A percentile compares a stretch with the other conserved stretches of the same genome.
Conservation (phyloP, 35 echinoderm and acorn worm genomes). For the Lytechinus pictus region DNA sequence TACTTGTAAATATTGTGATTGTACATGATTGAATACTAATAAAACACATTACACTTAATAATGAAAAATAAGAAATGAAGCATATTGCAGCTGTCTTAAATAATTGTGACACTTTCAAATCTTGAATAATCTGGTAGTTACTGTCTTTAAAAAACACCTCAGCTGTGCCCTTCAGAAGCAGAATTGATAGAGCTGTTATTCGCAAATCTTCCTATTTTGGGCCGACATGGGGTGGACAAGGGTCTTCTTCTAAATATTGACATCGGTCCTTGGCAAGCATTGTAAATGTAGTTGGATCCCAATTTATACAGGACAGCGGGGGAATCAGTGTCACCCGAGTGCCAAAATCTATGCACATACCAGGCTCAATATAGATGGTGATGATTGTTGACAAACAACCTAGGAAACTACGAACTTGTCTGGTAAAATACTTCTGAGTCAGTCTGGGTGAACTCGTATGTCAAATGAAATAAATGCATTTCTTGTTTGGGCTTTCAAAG, state of each 20-base stretch:
- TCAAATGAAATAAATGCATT: background rate
- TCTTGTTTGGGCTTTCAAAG: no score
- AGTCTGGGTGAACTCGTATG: background rate
- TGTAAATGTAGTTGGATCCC: background rate
- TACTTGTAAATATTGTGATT: no score
- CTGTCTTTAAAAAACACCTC: background rate
- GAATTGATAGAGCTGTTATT: background rate
- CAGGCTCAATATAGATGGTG: background rate
- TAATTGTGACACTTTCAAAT: background rate
- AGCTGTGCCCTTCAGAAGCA: background rate
- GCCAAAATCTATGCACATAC: background rate
- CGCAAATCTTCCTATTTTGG: background rate
- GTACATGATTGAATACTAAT: no score
- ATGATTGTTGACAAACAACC: background rate
- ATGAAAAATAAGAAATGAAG: no score
- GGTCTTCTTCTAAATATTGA: conserved; percentile 24
- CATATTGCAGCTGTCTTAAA: background rate
- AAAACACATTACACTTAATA: no score
- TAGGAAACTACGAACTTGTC: background rate
- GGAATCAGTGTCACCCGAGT: background rate
- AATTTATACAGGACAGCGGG: background rate
- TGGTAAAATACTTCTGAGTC: background rate
- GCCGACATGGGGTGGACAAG: background rate
- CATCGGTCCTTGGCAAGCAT: background rate
- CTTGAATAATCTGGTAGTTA: background rate